Evolutionary conservation across 2,113 vertebrate species (phyloP).

Genomic region (Odobenus rosmarus): DNA sequence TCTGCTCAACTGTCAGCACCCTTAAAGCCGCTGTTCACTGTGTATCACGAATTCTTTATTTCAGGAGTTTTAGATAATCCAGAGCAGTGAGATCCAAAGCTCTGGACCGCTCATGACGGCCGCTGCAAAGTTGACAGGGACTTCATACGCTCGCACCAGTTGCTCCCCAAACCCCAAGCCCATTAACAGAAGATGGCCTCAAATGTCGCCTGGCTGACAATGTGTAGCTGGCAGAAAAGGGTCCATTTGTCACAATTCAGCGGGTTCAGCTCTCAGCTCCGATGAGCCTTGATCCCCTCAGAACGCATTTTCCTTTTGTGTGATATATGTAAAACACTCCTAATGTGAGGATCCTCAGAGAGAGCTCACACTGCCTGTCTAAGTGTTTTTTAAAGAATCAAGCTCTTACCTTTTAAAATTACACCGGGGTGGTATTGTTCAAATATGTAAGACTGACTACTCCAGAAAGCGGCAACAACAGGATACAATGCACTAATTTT

Average conservation of each 20-base stretch:
- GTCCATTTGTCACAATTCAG: constrained; percentile 68
- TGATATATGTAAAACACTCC: constrained; percentile 81
- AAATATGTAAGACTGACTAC: constrained; percentile 83
- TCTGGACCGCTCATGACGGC: not conserved
- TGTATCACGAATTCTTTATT: not conserved
- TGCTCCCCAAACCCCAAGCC: not conserved
- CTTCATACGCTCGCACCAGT: not conserved
- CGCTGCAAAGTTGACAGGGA: no score
- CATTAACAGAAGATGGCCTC: constrained; percentile 8
- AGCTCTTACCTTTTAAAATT: constrained; percentile 87
- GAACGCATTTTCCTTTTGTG: constrained; percentile 81
- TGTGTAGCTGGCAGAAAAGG: constrained; percentile 48
- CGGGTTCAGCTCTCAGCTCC: constrained; percentile 54
- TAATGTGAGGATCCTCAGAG: constrained; percentile 79
- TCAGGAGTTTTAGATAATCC: not conserved
- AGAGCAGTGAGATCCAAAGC: not conserved
- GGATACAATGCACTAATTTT: constrained; percentile 87
- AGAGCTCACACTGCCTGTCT: constrained; percentile 81
- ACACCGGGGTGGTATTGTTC: constrained; percentile 85
- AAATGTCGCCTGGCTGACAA: not conserved
- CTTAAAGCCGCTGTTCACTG: not conserved
- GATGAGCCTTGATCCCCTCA: constrained; percentile 59
- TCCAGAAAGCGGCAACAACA: constrained; percentile 82
- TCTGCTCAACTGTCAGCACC: not conserved
- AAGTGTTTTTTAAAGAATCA: constrained; percentile 84